Conservation (phyloP, 1,140 invertebrate species). For the Leptoteleia sp. region DNA sequence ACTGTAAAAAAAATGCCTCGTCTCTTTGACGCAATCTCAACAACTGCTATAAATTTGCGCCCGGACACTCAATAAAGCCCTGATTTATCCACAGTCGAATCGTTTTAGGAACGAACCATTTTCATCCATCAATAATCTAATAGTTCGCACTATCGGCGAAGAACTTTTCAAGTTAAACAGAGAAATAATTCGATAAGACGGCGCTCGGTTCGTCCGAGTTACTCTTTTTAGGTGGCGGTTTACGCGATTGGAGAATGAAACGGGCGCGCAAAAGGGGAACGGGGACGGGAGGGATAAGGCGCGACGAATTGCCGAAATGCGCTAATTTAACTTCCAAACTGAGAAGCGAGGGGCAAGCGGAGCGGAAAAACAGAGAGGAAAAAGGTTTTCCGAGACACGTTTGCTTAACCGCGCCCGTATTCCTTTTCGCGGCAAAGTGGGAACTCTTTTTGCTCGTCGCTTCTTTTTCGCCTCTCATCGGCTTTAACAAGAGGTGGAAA, state of each 20-base stretch:
- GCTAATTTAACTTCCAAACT: constrained; percentile 62
- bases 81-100: too few species aligned
- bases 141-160: constrained; percentile 1
- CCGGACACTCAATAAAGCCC: too few species aligned
- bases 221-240: constrained; percentile 14
- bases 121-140: too few species aligned
- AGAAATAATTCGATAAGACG: constrained; percentile 16
- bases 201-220: not conserved
- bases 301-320: constrained; percentile 47
- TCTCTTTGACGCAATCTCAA: too few species aligned
- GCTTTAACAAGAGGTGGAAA: constrained; percentile 63
- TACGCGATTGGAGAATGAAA: not conserved
- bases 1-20: too few species aligned
- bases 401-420: constrained; percentile 53
- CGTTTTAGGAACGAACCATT: too few species aligned
- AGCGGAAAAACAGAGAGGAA: constrained; percentile 18
- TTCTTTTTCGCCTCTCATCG: constrained; percentile 45
- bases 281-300: constrained; percentile 34
- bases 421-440: constrained; percentile 46
- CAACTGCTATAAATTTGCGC: too few species aligned
- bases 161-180: constrained; percentile 21
- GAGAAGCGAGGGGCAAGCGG: constrained; percentile 37
- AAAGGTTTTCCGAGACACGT: constrained; percentile 65
- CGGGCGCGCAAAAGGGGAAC: constrained; percentile 1
- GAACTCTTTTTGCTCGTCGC: constrained; percentile 27